phyloP scores from a whole-genome alignment of 2,113 vertebrate genomes.

The Haemorhous mexicanus region DNA sequence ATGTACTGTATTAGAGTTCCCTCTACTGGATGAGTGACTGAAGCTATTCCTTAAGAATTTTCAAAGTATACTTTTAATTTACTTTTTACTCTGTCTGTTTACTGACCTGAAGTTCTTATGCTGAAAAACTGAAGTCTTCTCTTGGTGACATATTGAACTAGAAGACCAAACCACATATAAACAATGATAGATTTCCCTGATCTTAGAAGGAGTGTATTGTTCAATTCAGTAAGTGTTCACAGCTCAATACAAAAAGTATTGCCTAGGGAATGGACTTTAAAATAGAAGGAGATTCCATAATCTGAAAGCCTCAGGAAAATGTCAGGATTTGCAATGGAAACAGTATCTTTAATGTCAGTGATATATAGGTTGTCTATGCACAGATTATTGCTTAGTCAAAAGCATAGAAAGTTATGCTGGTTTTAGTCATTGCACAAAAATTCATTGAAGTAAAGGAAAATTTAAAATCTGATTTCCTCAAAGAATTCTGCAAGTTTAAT shows the following conservation, averaged over 20 bases:
- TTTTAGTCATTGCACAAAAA: not conserved
- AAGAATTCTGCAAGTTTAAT: not conserved
- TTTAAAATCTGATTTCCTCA: not conserved
- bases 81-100: not conserved
- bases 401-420: not conserved
- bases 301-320: not conserved
- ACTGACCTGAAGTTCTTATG: not conserved
- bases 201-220: not conserved
- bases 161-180: not conserved
- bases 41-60: not conserved
- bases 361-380: not conserved
- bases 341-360: not conserved
- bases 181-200: not conserved
- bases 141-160: not conserved
- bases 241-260: not conserved
- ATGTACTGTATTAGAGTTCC: conserved; percentile 55
- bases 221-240: not conserved
- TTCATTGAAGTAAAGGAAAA: not conserved
- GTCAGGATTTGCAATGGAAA: not conserved
- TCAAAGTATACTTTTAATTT: not conserved
- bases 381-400: not conserved
- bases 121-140: not conserved
- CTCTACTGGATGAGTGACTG: conserved; percentile 59
- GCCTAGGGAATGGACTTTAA: not conserved
- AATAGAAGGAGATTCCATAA: not conserved